phyloP scores from a whole-genome alignment of 1,140 invertebrate genomes.

The Tribolium castaneum region DNA sequence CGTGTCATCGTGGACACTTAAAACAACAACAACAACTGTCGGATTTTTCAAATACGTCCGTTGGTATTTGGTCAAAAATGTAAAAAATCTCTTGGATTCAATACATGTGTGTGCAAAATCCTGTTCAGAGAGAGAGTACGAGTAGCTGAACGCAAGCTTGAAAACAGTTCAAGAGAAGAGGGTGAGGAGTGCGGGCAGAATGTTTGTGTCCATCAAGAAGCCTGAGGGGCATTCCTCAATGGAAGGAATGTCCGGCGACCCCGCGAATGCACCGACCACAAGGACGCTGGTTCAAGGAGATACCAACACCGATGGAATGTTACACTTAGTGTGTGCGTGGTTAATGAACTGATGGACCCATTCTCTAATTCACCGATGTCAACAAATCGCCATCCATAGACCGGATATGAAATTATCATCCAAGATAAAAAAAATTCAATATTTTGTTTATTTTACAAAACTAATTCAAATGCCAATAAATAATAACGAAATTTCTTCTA shows the following conservation, averaged over 20 bases:
- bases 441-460: too few relatives aligned
- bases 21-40: neutral
- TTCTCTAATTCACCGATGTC: neutral
- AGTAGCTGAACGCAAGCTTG: slow-evolving; percentile 3
- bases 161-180: slow-evolving; percentile 34
- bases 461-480: too few relatives aligned
- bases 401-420: too few relatives aligned
- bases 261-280: slow-evolving; percentile 54
- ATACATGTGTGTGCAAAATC: slow-evolving; percentile 6
- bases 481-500: too few relatives aligned
- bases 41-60: too few relatives aligned
- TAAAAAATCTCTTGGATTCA: neutral
- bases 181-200: slow-evolving; percentile 53
- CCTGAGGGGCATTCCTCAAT: slow-evolving; percentile 59
- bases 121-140: slow-evolving; percentile 8
- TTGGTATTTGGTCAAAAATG: neutral
- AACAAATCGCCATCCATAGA: neutral
- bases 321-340: slow-evolving; percentile 47
- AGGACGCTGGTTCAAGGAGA: slow-evolving; percentile 58
- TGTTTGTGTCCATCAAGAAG: slow-evolving; percentile 58
- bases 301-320: slow-evolving; percentile 44
- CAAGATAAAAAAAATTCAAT: too few relatives aligned
- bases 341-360: slow-evolving; percentile 41
- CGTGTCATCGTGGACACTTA: slow-evolving; percentile 2
- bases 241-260: slow-evolving; percentile 56